phyloP scores from a whole-genome alignment of 2,797 vertebrate genomes.

The Melanotaenia trifasciata region DNA sequence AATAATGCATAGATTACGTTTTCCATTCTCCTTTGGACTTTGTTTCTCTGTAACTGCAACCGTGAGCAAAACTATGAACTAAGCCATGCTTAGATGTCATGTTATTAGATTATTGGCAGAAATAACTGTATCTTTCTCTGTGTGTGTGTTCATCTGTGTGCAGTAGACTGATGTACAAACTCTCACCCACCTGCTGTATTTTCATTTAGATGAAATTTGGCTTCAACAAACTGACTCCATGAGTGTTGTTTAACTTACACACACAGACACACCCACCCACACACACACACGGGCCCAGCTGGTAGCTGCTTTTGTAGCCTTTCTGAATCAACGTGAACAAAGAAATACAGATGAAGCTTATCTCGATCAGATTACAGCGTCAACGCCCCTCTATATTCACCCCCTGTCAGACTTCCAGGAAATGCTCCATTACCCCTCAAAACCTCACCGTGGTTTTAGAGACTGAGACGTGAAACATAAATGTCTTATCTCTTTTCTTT shows the following conservation, averaged over 20 bases:
- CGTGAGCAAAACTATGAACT: neutral
- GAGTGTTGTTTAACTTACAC: neutral
- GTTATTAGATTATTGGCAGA: neutral
- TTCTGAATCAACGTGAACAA: conserved; percentile 18
- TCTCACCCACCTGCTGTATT: neutral
- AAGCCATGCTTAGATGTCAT: neutral
- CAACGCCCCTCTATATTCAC: neutral
- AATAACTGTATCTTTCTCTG: neutral
- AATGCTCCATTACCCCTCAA: neutral
- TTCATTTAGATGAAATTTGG: neutral
- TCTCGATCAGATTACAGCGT: conserved; percentile 19
- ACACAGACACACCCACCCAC: neutral
- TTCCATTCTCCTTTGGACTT: neutral
- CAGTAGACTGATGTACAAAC: neutral
- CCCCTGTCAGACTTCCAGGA: conserved; percentile 1
- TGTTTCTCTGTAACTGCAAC: neutral
- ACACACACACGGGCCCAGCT: neutral
- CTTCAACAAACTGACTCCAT: conserved; percentile 22
- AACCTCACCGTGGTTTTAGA: neutral
- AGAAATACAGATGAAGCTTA: conserved; percentile 19
- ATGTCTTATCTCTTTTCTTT: neutral
- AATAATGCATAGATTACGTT: neutral
- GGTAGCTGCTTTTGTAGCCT: conserved; percentile 15
- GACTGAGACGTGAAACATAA: conserved; percentile 1
- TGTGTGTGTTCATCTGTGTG: neutral